Evolutionary conservation across 1,140 invertebrate species (phyloP).

Genomic region (Trichogramma pretiosum): DNA sequence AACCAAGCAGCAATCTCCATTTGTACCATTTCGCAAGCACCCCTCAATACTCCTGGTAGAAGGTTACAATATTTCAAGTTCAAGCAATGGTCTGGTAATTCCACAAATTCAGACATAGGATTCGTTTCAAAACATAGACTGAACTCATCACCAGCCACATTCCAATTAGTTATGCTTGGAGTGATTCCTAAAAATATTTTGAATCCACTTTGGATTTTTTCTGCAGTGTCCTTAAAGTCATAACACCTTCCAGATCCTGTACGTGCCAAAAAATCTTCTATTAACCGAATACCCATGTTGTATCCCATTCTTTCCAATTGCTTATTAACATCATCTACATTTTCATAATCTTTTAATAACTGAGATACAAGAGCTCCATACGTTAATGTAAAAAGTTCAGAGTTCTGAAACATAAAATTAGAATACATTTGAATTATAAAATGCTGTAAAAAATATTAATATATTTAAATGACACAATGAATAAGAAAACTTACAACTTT

Average conservation of each 20-base stretch:
- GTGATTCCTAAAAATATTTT: slow-evolving; percentile 88
- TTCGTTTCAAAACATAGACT: slow-evolving; percentile 91
- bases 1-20: slow-evolving; percentile 73
- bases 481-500: slow-evolving; percentile 53
- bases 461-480: background rate
- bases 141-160: slow-evolving; percentile 89
- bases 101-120: slow-evolving; percentile 97
- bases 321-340: slow-evolving; percentile 93
- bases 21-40: slow-evolving; percentile 94
- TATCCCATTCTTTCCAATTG: slow-evolving; percentile 91
- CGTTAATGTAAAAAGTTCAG: slow-evolving; percentile 92
- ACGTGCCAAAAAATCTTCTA: slow-evolving; percentile 94
- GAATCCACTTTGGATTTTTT: slow-evolving; percentile 85
- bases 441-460: background rate
- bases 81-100: slow-evolving; percentile 81
- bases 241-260: slow-evolving; percentile 84
- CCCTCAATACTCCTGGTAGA: slow-evolving; percentile 85
- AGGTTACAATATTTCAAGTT: slow-evolving; percentile 91
- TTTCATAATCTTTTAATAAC: slow-evolving; percentile 94
- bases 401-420: slow-evolving; percentile 64
- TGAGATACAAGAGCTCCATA: slow-evolving; percentile 96
- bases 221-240: slow-evolving; percentile 94
- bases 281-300: slow-evolving; percentile 94
- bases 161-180: slow-evolving; percentile 89
- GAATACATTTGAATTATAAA: background rate